phyloP scores from a whole-genome alignment of 35 echinoderm and acorn worm genomes.

The Heliocidaris erythrogramma region DNA sequence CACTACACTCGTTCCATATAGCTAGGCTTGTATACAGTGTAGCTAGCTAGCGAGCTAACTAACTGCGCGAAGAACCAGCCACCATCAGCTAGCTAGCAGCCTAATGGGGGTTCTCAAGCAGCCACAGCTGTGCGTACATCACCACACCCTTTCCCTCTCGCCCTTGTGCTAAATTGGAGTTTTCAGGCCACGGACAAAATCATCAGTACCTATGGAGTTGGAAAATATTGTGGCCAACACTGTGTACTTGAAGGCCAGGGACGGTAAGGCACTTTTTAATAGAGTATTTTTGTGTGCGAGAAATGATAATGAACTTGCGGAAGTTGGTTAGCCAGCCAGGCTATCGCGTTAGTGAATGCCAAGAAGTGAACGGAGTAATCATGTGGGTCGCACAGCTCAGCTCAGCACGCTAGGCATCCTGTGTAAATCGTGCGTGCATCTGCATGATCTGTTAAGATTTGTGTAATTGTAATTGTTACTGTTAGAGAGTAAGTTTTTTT shows the following conservation, averaged over 20 bases:
- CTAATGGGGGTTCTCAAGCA: background rate
- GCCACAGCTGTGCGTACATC: constrained; percentile 26
- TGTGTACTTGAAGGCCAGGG: constrained; percentile 95
- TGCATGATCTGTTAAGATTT: no score
- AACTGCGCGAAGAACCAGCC: background rate
- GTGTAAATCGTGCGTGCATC: no score
- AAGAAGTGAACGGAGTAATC: background rate
- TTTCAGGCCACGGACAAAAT: constrained; percentile 17
- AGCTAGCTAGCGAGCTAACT: background rate
- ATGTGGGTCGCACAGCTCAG: no score
- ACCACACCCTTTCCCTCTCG: constrained; percentile 45
- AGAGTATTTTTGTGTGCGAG: background rate
- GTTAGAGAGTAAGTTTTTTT: no score
- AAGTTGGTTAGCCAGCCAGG: background rate
- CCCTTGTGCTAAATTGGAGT: background rate
- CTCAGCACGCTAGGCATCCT: no score
- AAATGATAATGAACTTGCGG: constrained; percentile 15
- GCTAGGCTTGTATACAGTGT: background rate
- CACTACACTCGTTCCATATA: background rate
- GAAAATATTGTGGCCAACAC: constrained; percentile 99
- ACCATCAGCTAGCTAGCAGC: background rate
- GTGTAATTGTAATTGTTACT: no score
- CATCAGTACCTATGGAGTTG: constrained; percentile 88
- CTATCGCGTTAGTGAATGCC: background rate
- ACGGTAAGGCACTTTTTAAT: constrained; percentile 72